These are phyloP conservation scores for Saccostrea glomerata DNA, from an alignment of 1,140 invertebrate species.

Conservation along the genomic window DNA sequence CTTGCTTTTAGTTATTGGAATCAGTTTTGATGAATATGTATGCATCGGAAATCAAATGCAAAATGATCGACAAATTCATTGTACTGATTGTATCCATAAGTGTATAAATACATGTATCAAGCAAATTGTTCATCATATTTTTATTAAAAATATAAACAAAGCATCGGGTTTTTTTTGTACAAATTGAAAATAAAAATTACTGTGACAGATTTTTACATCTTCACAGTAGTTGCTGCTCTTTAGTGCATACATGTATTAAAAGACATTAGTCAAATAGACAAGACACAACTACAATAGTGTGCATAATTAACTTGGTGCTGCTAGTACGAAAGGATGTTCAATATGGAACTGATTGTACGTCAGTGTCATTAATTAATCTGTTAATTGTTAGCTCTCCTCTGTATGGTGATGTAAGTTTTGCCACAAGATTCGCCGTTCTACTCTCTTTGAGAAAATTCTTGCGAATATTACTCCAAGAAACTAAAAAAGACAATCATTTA, in stretches of 20 bases:
- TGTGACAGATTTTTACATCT: not conserved
- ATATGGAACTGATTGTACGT: not conserved
- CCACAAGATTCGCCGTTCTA: conserved; percentile 17
- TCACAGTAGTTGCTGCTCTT: not conserved
- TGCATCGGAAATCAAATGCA: too few species aligned
- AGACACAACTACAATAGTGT: not conserved
- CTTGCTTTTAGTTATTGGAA: too few species aligned
- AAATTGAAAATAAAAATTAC: not conserved
- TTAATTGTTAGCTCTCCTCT: not conserved
- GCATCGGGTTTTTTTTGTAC: not conserved
- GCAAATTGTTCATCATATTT: not conserved
- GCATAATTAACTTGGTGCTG: not conserved
- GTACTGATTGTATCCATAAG: too few species aligned
- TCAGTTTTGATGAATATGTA: too few species aligned
- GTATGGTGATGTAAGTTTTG: not conserved
- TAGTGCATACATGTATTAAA: not conserved
- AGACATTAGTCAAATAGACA: not conserved
- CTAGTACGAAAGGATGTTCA: not conserved
- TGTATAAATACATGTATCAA: not conserved
- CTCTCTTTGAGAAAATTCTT: conserved; percentile 35
- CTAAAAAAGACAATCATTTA: not conserved
- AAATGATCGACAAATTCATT: too few species aligned
- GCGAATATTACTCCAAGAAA: conserved; percentile 44
- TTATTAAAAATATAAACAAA: conserved; percentile 34
- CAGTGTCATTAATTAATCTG: not conserved